Evolutionary conservation across 2,888 invertebrate genomes (phyloP), one percentile per base, ranked within the genome.

Genomic region (Agrilus biguttatus): DNA sequence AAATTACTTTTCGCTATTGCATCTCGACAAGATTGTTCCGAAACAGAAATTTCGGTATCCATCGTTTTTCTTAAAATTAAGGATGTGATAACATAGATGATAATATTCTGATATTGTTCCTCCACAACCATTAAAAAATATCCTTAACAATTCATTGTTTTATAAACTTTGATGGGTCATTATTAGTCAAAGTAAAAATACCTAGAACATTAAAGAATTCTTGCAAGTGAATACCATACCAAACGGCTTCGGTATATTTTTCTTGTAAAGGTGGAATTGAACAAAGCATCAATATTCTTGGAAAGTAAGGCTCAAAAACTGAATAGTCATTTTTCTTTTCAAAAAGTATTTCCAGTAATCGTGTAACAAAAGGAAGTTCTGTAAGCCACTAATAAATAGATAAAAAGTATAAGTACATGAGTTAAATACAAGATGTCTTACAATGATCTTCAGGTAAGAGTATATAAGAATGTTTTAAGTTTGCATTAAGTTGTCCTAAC

Each of bases 201-300:
- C 65, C 66, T 28, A 68, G 45, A 14, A 57, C 47, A 5, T 59
- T 57, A 45, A 66, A 65, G 49, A 63, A 66, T 42, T 61, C 59
- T 23, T 59, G 51, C 36, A 67, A 40, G 13, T 57, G 54, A 23
- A 49, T 47, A 0, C 33, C 41, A 33, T 48, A 56, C 8, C 35
- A 41, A 5, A 61, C 42, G 37, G 47, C 44, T 14, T 68, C 65
- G 4, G 63, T 62, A 21, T 53, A 43, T 41, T 53, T 58, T 10
- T 53, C 56, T 19, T 67, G 44, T 14, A 59, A 42, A 1, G 62
- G 62, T 3, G 63, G 61, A 36, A 57, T 44, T 36, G 40, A 40
- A 45, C 62, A 62, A 14, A 64, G 45, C 4, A 55, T 47, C 21
- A 69, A 46, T 46, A 68, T 53, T 40, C 47, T 45, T 36, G 57